A percentile compares a stretch with the other conserved stretches of the same genome.
These are phyloP conservation scores for Caenorhabditis sp. DNA, from an alignment of 2,888 invertebrate genomes.

Conservation along the genomic window DNA sequence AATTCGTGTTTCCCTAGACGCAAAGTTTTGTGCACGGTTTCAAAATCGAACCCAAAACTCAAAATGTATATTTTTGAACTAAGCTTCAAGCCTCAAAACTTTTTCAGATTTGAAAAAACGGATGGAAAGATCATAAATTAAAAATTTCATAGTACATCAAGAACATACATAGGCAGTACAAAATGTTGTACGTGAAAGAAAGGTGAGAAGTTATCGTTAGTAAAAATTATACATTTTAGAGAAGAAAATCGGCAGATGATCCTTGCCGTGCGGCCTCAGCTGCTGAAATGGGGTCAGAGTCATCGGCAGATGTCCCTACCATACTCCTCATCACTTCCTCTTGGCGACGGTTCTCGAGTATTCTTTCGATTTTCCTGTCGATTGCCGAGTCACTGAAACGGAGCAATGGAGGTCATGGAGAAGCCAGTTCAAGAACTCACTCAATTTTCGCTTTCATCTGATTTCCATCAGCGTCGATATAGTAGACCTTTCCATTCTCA, in stretches of 20 bases:
- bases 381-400: slow-evolving; percentile 28
- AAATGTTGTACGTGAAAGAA: neutral
- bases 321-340: slow-evolving; percentile 20
- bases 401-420: neutral
- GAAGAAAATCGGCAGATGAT: neutral
- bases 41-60: too few species aligned
- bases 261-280: slow-evolving; percentile 32
- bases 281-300: slow-evolving; percentile 15
- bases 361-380: slow-evolving; percentile 29
- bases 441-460: slow-evolving; percentile 12
- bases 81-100: too few species aligned
- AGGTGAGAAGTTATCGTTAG: neutral
- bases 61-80: too few species aligned
- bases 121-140: too few species aligned
- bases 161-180: slow-evolving; percentile 19
- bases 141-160: too few species aligned
- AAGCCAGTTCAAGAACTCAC: neutral
- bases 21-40: too few species aligned
- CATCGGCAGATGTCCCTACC: neutral
- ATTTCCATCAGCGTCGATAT: slow-evolving; percentile 19
- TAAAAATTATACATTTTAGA: slow-evolving; percentile 4
- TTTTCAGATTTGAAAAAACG: too few species aligned
- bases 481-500: slow-evolving; percentile 39
- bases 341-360: slow-evolving; percentile 30
- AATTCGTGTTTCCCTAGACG: too few species aligned